Evolutionary conservation across 2,113 vertebrate species (phyloP).

Genomic region (Electrona antarctica): DNA sequence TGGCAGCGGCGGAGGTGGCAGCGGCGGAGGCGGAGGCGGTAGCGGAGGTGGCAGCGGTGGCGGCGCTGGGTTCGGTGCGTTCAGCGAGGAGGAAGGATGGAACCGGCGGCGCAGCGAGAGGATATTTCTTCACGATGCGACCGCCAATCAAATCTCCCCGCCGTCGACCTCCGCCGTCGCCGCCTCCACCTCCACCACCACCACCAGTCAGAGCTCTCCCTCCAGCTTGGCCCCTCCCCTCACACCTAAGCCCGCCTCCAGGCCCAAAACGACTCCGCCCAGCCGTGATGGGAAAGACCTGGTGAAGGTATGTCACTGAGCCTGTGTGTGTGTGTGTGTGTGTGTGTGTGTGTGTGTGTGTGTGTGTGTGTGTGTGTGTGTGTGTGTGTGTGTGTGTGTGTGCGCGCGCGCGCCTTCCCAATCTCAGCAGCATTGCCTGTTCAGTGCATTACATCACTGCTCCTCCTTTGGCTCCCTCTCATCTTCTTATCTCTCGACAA

Average conservation of each 20-base stretch:
- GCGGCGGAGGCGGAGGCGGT: background rate
- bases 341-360: slow-evolving; percentile 15
- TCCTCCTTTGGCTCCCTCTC: too few species aligned
- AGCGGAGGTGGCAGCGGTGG: background rate
- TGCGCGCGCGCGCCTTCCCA: background rate
- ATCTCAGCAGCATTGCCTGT: too few species aligned
- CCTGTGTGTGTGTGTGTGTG: slow-evolving; percentile 3
- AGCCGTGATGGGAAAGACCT: slow-evolving; percentile 81
- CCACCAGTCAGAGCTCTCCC: slow-evolving; percentile 54
- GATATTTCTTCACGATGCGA: slow-evolving; percentile 93
- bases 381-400: slow-evolving; percentile 9
- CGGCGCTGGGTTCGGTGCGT: slow-evolving; percentile 49
- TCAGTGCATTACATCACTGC: too few species aligned
- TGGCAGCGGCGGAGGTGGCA: too few species aligned
- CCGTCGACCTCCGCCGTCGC: slow-evolving; percentile 56
- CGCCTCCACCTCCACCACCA: slow-evolving; percentile 40
- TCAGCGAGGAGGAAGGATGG: slow-evolving; percentile 94
- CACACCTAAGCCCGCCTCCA: slow-evolving; percentile 79
- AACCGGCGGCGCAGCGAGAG: slow-evolving; percentile 91
- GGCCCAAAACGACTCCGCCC: slow-evolving; percentile 76
- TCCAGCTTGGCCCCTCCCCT: slow-evolving; percentile 46
- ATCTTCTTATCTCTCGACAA: too few species aligned
- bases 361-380: slow-evolving; percentile 3
- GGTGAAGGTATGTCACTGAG: slow-evolving; percentile 66
- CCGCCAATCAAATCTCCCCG: slow-evolving; percentile 70